phyloP scores from a whole-genome alignment of 2,888 invertebrate species.

The Phengaris alcon region DNA sequence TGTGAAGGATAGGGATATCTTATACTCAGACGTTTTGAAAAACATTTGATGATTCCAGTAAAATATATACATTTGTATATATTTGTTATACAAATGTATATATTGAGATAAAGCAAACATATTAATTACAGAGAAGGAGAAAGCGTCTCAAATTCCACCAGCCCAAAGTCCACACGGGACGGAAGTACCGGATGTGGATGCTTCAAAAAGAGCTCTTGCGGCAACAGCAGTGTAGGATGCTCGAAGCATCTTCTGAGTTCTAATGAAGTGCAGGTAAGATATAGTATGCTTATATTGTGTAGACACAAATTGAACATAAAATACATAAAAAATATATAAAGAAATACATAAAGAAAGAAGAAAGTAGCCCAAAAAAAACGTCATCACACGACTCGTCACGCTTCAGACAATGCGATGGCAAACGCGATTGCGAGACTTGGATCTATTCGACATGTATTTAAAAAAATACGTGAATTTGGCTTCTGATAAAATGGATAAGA shows the following conservation, averaged over 20 bases:
- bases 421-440: too few relatives aligned
- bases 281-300: background rate
- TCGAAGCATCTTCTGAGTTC: slow-evolving; percentile 81
- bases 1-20: background rate
- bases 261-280: slow-evolving; percentile 82
- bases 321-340: too few relatives aligned
- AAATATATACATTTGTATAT: background rate
- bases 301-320: too few relatives aligned
- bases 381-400: too few relatives aligned
- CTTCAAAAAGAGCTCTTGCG: slow-evolving; percentile 81
- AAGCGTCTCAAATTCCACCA: slow-evolving; percentile 90
- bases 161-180: slow-evolving; percentile 92
- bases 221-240: slow-evolving; percentile 70
- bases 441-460: too few relatives aligned
- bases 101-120: background rate
- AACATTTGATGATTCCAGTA: background rate
- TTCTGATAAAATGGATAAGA: too few relatives aligned
- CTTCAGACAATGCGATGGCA: too few relatives aligned
- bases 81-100: too few relatives aligned
- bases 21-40: background rate
- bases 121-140: slow-evolving; percentile 81
- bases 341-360: too few relatives aligned
- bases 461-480: too few relatives aligned
- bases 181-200: slow-evolving; percentile 81
- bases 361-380: too few relatives aligned